These are phyloP conservation scores for Microtus ochrogaster DNA, from an alignment of 2,113 vertebrate species.

Conservation along the genomic window DNA sequence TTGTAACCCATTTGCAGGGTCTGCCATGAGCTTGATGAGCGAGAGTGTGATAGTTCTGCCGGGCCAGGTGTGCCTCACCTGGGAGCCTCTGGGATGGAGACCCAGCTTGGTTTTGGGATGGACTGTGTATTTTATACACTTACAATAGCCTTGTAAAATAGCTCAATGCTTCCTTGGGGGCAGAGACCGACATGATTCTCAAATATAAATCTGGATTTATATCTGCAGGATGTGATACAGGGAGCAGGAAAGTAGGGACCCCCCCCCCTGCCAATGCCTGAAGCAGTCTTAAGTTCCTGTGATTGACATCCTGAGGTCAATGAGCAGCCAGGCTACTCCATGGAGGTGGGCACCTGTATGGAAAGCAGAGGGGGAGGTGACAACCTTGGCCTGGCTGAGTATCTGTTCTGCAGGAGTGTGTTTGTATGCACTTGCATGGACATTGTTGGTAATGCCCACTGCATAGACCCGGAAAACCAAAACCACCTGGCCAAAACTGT, in stretches of 20 bases:
- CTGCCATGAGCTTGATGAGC: background rate
- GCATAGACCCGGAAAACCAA: background rate
- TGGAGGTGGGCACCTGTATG: background rate
- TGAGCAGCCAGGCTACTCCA: background rate
- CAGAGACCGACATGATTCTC: background rate
- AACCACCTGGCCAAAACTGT: background rate
- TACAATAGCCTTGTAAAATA: background rate
- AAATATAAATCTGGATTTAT: background rate
- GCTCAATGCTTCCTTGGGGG: background rate
- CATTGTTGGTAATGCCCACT: background rate
- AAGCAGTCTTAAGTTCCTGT: background rate
- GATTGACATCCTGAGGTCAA: background rate
- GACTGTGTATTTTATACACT: background rate
- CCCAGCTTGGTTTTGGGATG: background rate
- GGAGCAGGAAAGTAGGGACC: background rate
- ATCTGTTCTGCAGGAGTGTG: background rate
- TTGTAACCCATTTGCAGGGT: too few relatives aligned
- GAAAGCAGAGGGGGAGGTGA: background rate
- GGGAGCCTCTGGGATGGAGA: background rate
- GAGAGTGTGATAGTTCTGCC: conserved; percentile 52
- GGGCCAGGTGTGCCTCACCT: background rate
- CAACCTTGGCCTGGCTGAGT: background rate
- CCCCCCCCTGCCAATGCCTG: too few relatives aligned
- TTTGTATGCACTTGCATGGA: too few relatives aligned
- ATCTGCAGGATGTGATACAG: background rate